phyloP scores from a whole-genome alignment of 2,797 vertebrate species.

The Spondyliosoma cantharus region DNA sequence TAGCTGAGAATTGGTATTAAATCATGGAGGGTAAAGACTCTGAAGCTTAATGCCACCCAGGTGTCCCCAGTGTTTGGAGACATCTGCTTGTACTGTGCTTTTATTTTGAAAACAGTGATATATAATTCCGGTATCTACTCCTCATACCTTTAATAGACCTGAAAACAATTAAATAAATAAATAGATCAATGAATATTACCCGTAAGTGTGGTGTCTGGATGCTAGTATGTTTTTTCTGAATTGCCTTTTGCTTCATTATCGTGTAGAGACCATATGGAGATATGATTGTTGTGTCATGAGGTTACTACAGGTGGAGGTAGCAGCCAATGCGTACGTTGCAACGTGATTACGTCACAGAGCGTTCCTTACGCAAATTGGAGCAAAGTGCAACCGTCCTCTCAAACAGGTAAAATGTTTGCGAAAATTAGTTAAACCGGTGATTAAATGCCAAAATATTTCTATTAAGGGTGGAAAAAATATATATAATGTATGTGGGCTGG shows the following conservation, averaged over 20 bases:
- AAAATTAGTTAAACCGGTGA: too few species aligned
- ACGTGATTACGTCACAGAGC: not conserved
- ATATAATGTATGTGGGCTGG: not conserved
- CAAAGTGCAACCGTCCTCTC: too few species aligned
- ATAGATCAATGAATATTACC: too few species aligned
- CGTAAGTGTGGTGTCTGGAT: not conserved
- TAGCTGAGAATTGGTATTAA: not conserved
- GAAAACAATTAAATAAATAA: too few species aligned
- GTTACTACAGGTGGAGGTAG: not conserved
- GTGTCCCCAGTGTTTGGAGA: not conserved
- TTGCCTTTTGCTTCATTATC: not conserved
- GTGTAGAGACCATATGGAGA: not conserved
- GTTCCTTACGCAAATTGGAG: not conserved
- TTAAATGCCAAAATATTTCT: too few species aligned
- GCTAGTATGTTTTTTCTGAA: too few species aligned
- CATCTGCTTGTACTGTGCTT: not conserved
- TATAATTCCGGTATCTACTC: not conserved
- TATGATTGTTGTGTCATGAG: not conserved
- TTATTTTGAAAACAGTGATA: conserved; percentile 33
- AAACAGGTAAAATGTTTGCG: too few species aligned
- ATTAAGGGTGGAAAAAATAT: too few species aligned
- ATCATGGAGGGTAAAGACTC: not conserved
- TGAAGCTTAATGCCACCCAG: not conserved
- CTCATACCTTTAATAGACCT: too few species aligned
- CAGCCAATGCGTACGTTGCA: too few species aligned